phyloP scores from a whole-genome alignment of 2,113 vertebrate species.

The Phoenicopterus ruber region DNA sequence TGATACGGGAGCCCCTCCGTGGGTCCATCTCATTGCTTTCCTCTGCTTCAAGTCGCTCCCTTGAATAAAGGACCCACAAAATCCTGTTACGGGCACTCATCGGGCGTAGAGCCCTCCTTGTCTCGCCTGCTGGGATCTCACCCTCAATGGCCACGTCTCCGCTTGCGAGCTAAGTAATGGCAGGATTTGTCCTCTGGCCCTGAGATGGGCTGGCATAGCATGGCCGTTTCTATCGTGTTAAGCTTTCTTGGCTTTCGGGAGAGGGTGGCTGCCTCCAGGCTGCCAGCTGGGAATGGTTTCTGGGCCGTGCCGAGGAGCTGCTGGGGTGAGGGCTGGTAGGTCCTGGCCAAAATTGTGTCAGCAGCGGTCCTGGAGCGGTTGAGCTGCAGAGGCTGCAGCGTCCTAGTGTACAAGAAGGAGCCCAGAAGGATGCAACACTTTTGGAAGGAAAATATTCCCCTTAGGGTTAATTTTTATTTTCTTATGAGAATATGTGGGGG shows the following conservation, averaged over 20 bases:
- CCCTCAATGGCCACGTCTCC: neutral
- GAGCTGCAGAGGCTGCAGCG: neutral
- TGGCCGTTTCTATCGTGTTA: accelerated
- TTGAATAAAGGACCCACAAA: neutral
- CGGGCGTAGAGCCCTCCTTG: accelerated
- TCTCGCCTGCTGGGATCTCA: neutral
- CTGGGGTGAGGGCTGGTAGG: neutral
- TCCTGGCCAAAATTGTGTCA: neutral
- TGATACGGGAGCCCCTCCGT: accelerated
- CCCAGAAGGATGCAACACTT: neutral
- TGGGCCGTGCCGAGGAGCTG: neutral
- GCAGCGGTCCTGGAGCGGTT: neutral
- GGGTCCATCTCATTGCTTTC: neutral
- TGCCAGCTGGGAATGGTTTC: neutral
- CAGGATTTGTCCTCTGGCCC: neutral
- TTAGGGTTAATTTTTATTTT: neutral
- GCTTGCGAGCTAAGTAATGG: neutral
- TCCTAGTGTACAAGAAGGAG: neutral
- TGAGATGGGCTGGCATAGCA: accelerated
- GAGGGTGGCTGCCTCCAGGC: neutral
- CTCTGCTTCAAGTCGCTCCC: neutral
- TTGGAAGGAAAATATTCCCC: neutral
- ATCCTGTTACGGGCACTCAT: accelerated
- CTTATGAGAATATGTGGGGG: accelerated
- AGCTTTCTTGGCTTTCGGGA: neutral